A percentile compares a stretch with the other conserved stretches of the same genome.
These are phyloP conservation scores for Carettochelys insculpta DNA, from an alignment of 2,113 vertebrate species.

Conservation along the genomic window DNA sequence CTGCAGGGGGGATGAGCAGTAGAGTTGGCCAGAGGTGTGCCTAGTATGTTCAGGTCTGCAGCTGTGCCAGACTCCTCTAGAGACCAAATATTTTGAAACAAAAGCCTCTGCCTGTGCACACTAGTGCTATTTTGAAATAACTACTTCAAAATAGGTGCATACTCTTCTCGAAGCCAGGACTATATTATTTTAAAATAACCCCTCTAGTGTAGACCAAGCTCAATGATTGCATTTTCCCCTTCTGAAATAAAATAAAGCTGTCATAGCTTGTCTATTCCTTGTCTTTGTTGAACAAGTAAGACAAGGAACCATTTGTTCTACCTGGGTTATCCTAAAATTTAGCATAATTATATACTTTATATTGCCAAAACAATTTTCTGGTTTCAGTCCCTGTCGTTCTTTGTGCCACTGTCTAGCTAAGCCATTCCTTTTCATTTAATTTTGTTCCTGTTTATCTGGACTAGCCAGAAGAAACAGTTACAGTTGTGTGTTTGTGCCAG, in stretches of 20 bases:
- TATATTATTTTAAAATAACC: too few relatives aligned
- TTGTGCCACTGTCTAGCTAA: background rate
- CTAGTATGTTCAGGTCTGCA: too few relatives aligned
- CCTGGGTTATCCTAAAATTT: too few relatives aligned
- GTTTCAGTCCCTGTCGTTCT: background rate
- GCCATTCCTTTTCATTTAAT: background rate
- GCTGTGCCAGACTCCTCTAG: too few relatives aligned
- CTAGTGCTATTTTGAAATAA: too few relatives aligned
- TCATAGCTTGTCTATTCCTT: background rate
- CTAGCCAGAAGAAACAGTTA: background rate
- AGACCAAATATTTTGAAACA: too few relatives aligned
- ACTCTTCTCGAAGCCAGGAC: too few relatives aligned
- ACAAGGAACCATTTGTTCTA: background rate
- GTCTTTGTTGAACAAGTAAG: background rate
- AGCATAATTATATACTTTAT: background rate
- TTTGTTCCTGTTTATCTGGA: background rate
- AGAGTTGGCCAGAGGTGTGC: too few relatives aligned
- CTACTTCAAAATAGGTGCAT: too few relatives aligned
- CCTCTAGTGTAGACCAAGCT: too few relatives aligned
- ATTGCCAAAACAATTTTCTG: background rate
- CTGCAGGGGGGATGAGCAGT: too few relatives aligned
- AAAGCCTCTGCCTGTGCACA: too few relatives aligned
- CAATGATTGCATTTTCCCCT: background rate
- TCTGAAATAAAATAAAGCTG: background rate
- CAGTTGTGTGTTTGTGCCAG: background rate